phyloP scores from a whole-genome alignment of 2,888 invertebrate species.

The Desoria tigrina region DNA sequence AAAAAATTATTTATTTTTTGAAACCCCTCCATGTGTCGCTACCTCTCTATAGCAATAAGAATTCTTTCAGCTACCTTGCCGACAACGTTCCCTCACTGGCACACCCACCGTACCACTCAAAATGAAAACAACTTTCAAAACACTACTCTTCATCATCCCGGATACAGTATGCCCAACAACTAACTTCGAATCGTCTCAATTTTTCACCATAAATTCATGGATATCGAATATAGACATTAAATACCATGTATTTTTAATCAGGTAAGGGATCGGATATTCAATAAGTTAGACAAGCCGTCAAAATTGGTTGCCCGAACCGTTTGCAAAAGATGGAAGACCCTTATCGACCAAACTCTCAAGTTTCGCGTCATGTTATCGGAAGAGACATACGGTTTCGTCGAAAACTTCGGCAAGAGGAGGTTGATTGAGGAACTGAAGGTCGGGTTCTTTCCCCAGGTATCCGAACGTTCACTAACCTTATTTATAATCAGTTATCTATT shows the following conservation, averaged over 20 bases:
- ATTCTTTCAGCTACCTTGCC: no score
- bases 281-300: background rate
- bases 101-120: background rate
- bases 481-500: no score
- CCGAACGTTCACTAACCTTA: no score
- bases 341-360: background rate
- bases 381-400: background rate
- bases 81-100: no score
- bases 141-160: background rate
- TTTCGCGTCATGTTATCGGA: conserved; percentile 4
- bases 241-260: background rate
- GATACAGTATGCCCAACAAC: background rate
- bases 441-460: conserved; percentile 8
- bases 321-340: conserved; percentile 10
- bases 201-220: no score
- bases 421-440: background rate
- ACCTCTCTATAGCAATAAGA: no score
- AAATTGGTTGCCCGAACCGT: background rate
- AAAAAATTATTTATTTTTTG: no score
- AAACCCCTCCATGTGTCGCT: no score
- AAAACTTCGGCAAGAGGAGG: background rate
- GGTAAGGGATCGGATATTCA: conserved; percentile 9
- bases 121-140: conserved; percentile 7
- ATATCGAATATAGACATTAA: no score
- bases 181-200: no score